These are phyloP conservation scores for Oscheius myriophilus DNA, from an alignment of 2,888 invertebrate species.

Conservation along the genomic window DNA sequence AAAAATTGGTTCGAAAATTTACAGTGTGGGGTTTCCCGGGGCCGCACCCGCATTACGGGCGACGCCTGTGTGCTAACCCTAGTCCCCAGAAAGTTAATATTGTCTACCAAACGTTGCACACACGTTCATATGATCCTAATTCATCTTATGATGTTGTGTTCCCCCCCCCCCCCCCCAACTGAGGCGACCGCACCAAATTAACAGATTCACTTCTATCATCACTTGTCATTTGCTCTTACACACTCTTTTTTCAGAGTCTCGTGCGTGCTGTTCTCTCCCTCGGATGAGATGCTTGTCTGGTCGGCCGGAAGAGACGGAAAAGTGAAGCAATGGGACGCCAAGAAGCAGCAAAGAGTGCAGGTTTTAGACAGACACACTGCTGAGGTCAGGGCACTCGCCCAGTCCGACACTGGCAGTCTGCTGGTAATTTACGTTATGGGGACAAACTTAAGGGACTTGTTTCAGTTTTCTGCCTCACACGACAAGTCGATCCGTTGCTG, in stretches of 20 bases:
- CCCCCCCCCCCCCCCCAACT: too few relatives aligned
- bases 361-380: constrained; percentile 77
- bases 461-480: constrained; percentile 80
- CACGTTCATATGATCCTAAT: too few relatives aligned
- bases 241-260: constrained; percentile 81
- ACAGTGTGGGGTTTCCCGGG: too few relatives aligned
- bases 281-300: constrained; percentile 88
- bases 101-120: too few relatives aligned
- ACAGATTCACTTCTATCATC: too few relatives aligned
- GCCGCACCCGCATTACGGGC: too few relatives aligned
- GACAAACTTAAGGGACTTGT: background rate
- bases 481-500: constrained; percentile 88
- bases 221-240: too few relatives aligned
- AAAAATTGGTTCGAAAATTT: too few relatives aligned
- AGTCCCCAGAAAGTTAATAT: too few relatives aligned
- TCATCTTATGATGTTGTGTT: too few relatives aligned
- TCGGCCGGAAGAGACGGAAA: constrained; percentile 91
- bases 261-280: constrained; percentile 86
- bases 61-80: too few relatives aligned
- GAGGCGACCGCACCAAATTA: too few relatives aligned
- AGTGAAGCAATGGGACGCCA: constrained; percentile 93
- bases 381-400: constrained; percentile 60
- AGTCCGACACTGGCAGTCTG: constrained; percentile 54
- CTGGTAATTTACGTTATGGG: constrained; percentile 44
- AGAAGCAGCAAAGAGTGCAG: constrained; percentile 88